Evolutionary conservation across 1,140 invertebrate species (phyloP), one percentile per base, ranked within the genome.

Genomic region (Cephus cinctus): DNA sequence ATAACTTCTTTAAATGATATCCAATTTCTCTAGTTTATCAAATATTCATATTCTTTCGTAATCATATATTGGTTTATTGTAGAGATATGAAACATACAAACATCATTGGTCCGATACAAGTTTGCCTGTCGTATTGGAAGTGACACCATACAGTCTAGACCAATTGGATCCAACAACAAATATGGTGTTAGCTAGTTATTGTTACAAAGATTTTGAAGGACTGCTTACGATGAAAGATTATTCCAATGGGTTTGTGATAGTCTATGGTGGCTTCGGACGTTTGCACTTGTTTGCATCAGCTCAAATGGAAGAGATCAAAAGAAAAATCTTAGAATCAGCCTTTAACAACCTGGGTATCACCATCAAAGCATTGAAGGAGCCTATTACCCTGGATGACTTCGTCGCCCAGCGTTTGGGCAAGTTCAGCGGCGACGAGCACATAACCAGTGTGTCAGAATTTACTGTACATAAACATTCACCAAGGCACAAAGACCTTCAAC

Each of bases 71-170:
- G 56, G 18, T 57, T 61, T 67, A n/a, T 77, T 80, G 43, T 75
- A 96, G 91, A 85, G 86, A 67, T 96, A 89, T 73, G 86, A 89
- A 81, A 91, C 89, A 6, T 93, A 89, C 67, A 98, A 98, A 78
- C 86, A 93, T 64, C 94, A 96, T 64, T 98, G 96, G 94, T 94
- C 93, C 41, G 94, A 95, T 38, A 89, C 87, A 36, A 82, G 87
- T 53, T 77, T 96, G 22, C 91, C 93, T 3, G 84, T 95, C 12
- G 81, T 93, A 5, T 77, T 98, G 42, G 92, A 96, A 81, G 86
- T 98, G 1, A 92, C 90, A 19, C 85, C 91, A 5, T 89, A 86
- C 66, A 91, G 92, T 40, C 70, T 98, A 16, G 88, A 96, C 71
- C 96, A 98, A 76, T 72, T 95, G 25, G 92, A 98, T 75, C 85